Evolutionary conservation across 2,797 vertebrate species (phyloP), one percentile per base, ranked within the genome.

Genomic region (Rousettus madagascariensis): DNA sequence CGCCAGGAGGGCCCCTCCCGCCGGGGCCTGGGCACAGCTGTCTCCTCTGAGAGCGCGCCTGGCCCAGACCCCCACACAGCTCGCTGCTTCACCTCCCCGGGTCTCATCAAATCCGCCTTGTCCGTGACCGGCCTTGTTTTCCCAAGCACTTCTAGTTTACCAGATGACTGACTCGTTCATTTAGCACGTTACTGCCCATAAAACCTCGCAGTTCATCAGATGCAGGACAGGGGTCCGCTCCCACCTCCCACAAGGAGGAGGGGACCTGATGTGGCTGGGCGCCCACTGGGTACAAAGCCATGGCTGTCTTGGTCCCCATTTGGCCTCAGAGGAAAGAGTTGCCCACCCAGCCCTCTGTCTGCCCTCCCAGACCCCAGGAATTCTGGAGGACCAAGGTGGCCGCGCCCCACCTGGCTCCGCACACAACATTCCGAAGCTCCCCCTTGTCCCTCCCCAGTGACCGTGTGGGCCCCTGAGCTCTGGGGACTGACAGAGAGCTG

Each of bases 261-360:
- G 79, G 59, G 26, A 5, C 20, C 59, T 0, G 0, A 36, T 6
- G 0, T 8, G 8, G 15, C 46, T 0, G n/a, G 26, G 30, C 6
- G 1, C n/a, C 86, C 5, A 1, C 12, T 11, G 0, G 24, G 41
- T 3, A 5, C 63, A 30, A 6, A 6, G 4, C 57, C 16, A 10
- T 12, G 12, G 30, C 9, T 30, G 22, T 46, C n/a, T 19, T 2
- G 30, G 51, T 28, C 33, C 33, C 77, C 16, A 0, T 11, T 36
- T 46, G 63, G 55, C 19, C 2, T 4, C 26, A 49, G 13, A 89
- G 38, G 46, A 71, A 41, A 61, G 49, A 46, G 33, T 6, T 5
- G 38, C 55, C 20, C 28, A 5, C 4, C 30, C 11, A 0, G 0
- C 22, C 30, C 4, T 3, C 0, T 1, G 36, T 26, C 59, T 69